Conservation (phyloP, 2,113 vertebrate species). For the Cyprinodon tularosa region DNA sequence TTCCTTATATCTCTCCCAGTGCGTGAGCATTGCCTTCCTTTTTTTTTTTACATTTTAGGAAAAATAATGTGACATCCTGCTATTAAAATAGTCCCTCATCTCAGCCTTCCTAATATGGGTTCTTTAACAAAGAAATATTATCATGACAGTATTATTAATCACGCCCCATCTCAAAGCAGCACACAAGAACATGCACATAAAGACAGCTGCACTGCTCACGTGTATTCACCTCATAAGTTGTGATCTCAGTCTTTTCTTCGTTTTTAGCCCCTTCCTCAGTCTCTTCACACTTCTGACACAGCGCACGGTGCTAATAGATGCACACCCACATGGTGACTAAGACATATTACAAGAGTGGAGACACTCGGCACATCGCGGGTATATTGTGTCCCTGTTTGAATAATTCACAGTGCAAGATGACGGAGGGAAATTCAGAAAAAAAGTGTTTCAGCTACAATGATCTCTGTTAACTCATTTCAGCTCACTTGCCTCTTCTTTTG, state of each 20-base stretch:
- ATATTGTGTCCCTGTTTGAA: conserved; percentile 64
- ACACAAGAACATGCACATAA: conserved; percentile 13
- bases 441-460: conserved; percentile 11
- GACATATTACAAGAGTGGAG: conserved; percentile 53
- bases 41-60: background rate
- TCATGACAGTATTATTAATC: background rate
- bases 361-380: conserved; percentile 57
- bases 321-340: conserved; percentile 70
- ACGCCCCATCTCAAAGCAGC: background rate
- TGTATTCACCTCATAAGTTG: conserved; percentile 1
- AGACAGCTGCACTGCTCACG: background rate
- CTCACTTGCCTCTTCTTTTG: background rate
- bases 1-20: background rate
- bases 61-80: background rate
- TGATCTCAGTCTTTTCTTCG: conserved; percentile 41
- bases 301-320: conserved; percentile 70
- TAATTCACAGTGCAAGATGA: conserved; percentile 50
- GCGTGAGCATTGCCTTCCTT: background rate
- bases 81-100: background rate
- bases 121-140: background rate
- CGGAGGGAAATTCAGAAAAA: conserved; percentile 16
- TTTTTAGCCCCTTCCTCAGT: conserved; percentile 54
- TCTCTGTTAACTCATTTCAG: conserved; percentile 17
- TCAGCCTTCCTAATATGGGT: background rate
- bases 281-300: conserved; percentile 64